A percentile compares a stretch with the other conserved stretches of the same genome.
These are phyloP conservation scores for Prosapia bicincta DNA, from an alignment of 2,888 invertebrate species.

Conservation along the genomic window DNA sequence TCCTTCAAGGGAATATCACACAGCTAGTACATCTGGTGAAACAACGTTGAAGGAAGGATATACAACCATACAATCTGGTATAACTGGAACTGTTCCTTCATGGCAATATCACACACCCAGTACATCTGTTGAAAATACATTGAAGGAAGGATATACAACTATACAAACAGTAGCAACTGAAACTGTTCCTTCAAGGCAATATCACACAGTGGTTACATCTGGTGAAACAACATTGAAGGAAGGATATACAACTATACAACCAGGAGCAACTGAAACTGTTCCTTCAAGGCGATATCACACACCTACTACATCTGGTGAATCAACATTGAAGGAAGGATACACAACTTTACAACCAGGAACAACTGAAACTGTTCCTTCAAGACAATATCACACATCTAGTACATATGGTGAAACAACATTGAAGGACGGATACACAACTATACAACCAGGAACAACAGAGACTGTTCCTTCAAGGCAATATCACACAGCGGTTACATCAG, in stretches of 20 bases:
- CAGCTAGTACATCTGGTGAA: not conserved
- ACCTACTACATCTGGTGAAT: not conserved
- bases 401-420: slow-evolving; percentile 1
- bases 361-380: not conserved
- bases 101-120: not conserved
- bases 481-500: not conserved
- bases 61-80: not conserved
- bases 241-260: not conserved
- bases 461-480: not conserved
- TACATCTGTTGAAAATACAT: not conserved
- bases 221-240: not conserved
- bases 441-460: not conserved
- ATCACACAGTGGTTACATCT: not conserved
- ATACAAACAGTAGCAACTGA: not conserved
- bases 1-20: not conserved
- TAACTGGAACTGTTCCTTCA: not conserved
- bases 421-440: not conserved
- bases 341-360: not conserved
- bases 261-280: not conserved
- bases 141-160: not conserved
- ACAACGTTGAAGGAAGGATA: not conserved
- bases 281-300: not conserved
- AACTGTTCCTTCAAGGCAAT: not conserved
- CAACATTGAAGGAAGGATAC: not conserved
- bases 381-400: not conserved